Percentiles rank a stretch among this genome's conserved stretches.
Conservation (phyloP, 2,888 invertebrate genomes). For the Nomada hirtipes region DNA sequence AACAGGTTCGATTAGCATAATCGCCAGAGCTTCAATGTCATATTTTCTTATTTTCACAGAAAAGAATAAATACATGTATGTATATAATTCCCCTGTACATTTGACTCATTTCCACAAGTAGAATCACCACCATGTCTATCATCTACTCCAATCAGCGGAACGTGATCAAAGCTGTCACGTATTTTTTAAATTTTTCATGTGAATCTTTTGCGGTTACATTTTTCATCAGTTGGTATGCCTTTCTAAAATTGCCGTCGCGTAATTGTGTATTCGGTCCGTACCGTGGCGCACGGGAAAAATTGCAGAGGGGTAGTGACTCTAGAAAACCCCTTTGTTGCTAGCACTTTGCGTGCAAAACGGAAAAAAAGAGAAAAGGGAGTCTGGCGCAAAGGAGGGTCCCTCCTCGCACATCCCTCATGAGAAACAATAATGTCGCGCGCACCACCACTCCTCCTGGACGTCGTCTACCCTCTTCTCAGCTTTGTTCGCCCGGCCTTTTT, state of each 20-base stretch:
- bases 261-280: constrained; percentile 26
- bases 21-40: not conserved
- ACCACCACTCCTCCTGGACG: constrained; percentile 54
- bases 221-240: not conserved
- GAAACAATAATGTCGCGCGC: constrained; percentile 74
- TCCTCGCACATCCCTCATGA: constrained; percentile 67
- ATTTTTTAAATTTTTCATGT: no score
- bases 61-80: no score
- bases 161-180: no score
- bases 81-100: no score
- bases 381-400: constrained; percentile 52
- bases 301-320: constrained; percentile 45
- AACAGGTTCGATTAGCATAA: not conserved
- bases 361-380: constrained; percentile 52
- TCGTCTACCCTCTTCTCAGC: constrained; percentile 43
- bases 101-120: no score
- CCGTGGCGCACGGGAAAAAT: constrained; percentile 20
- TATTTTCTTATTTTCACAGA: no score
- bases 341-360: constrained; percentile 60
- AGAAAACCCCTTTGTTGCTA: constrained; percentile 60
- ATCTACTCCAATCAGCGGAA: no score
- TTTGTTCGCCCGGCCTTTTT: constrained; percentile 55
- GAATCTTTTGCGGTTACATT: not conserved
- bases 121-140: no score
- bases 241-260: not conserved